phyloP scores from a whole-genome alignment of 2,888 invertebrate species.

The Eubasilissa splendida region DNA sequence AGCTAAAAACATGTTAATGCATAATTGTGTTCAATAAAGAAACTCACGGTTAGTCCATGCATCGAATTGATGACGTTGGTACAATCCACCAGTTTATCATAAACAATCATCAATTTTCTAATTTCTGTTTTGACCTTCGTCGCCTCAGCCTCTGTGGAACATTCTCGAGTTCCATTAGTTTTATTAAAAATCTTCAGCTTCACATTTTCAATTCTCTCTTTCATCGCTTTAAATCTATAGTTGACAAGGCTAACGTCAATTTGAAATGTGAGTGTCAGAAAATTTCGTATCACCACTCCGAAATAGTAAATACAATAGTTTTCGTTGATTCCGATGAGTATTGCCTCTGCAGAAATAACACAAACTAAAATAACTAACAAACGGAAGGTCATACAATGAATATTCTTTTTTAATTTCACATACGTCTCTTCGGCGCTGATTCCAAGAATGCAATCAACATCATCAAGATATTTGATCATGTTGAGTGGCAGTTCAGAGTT shows the following conservation, averaged over 20 bases:
- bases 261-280: neutral
- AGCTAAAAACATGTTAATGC: no score
- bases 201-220: neutral
- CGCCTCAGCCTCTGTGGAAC: no score
- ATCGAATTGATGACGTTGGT: neutral
- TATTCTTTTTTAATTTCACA: neutral
- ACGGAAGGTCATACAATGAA: neutral
- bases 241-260: neutral
- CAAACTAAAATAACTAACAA: neutral
- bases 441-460: neutral
- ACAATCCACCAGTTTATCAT: neutral
- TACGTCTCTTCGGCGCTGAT: neutral
- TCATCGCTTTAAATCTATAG: neutral
- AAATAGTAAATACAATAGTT: neutral
- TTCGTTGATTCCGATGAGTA: no score
- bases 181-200: neutral
- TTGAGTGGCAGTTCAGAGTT: neutral
- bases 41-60: neutral
- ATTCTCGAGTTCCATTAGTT: no score
- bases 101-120: neutral
- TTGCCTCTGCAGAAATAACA: no score
- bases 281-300: neutral
- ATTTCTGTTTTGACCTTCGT: neutral
- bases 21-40: no score
- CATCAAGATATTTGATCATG: neutral